These are phyloP conservation scores for Tenrec ecaudatus DNA, from an alignment of 2,113 vertebrate species.

Conservation along the genomic window DNA sequence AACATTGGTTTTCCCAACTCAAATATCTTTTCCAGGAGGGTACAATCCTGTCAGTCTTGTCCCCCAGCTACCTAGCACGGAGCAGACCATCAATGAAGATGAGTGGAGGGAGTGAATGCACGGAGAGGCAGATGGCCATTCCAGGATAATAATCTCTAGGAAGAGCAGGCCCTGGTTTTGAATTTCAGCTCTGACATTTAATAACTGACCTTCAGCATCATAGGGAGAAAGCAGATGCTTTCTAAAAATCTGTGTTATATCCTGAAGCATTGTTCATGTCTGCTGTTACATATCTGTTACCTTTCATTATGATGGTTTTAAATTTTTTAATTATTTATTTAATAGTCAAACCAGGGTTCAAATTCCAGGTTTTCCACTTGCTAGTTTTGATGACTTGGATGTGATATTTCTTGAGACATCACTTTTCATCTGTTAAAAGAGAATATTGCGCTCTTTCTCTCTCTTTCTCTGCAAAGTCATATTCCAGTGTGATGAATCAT, in stretches of 20 bases:
- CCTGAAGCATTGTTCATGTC: background rate
- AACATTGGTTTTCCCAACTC: slow-evolving; percentile 43
- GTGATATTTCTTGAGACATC: background rate
- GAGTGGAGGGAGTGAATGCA: background rate
- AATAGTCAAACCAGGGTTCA: background rate
- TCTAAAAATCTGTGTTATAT: background rate
- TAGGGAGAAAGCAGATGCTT: background rate
- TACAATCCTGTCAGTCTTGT: background rate
- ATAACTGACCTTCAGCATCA: background rate
- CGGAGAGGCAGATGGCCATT: background rate
- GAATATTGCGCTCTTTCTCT: background rate
- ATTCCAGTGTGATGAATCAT: background rate
- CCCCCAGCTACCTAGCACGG: background rate
- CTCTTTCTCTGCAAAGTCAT: background rate
- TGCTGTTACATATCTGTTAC: background rate
- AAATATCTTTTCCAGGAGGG: background rate
- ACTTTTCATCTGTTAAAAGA: background rate
- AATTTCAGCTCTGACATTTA: background rate
- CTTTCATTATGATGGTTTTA: background rate
- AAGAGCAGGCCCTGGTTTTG: background rate
- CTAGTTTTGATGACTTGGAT: background rate
- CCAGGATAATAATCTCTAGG: background rate
- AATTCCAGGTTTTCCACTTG: background rate
- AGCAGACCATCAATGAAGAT: background rate
- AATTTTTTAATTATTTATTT: background rate